Evolutionary conservation across 2,797 vertebrate species (phyloP), one percentile per base, ranked within the genome.

Genomic region (Danio choprae): DNA sequence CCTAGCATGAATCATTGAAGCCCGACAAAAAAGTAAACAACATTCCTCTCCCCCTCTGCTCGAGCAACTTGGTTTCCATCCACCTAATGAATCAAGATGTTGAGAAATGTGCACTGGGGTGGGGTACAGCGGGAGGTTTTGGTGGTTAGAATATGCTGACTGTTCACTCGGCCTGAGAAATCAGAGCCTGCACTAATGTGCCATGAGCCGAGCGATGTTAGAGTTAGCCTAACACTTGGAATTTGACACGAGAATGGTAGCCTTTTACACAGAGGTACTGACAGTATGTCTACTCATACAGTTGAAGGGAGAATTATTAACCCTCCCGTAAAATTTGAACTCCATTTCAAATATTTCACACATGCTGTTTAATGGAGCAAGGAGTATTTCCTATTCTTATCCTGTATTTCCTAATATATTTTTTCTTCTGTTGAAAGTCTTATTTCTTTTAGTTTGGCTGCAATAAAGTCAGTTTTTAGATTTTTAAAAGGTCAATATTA

Each of bases 131-230:
- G 20, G 63, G 50, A 79, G 77, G 53, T 78, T 48, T 53, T 80
- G 56, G 64, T 74, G 72, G 67, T 64, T 80, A 67, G 79, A 81
- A 83, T 78, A 67, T 73, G 81, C 81, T 81, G 81, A 84, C 73
- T 76, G 18, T 38, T 68, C 50, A 16, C 36, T 77, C 36, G 22
- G 16, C 12, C 44, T 59, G 65, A 71, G 68, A 83, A 81, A 81
- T 29, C 36, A 73, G 68, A 41, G 46, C 44, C 72, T 56, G 36
- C 67, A 38, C 77, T 80, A 81, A 85, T 84, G 62, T 74, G 75
- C 59, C 63, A 7, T 72, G 74, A 44, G n/a, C 11, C 18, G 51
- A 73, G 48, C 13, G 15, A 59, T 53, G 43, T 73, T 56, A 80
- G 7, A 15, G 76, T 44, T 48, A 43, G 16, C 43, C 67, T 67